These are phyloP conservation scores for Oscheius sp. DNA, from an alignment of 2,888 invertebrate species.

Conservation along the genomic window DNA sequence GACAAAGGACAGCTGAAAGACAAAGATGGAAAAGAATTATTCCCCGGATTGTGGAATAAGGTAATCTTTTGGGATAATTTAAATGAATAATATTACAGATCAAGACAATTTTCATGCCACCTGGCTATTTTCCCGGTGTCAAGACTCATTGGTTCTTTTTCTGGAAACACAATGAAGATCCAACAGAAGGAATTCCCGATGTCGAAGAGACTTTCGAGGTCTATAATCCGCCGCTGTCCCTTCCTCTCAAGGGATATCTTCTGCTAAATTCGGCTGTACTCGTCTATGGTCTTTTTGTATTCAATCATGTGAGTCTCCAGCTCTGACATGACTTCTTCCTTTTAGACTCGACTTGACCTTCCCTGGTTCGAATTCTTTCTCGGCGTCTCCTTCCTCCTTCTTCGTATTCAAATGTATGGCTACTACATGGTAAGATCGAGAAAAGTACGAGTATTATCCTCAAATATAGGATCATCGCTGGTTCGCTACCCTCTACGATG, in stretches of 20 bases:
- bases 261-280: conserved; percentile 5
- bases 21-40: conserved; percentile 73
- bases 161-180: conserved; percentile 79
- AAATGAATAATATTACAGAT: conserved; percentile 70
- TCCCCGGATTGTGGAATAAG: conserved; percentile 75
- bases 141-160: conserved; percentile 46
- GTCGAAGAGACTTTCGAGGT: conserved; percentile 71
- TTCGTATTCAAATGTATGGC: conserved; percentile 22
- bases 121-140: conserved; percentile 85
- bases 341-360: background rate
- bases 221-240: conserved; percentile 16
- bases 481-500: conserved; percentile 16
- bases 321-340: background rate
- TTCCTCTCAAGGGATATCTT: conserved; percentile 11
- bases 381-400: background rate
- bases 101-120: conserved; percentile 83
- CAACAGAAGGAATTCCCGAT: conserved; percentile 83
- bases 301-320: background rate
- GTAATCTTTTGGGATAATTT: background rate
- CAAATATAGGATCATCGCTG: conserved; percentile 22
- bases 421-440: no score
- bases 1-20: conserved; percentile 79
- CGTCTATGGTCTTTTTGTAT: background rate
- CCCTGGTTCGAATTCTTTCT: conserved; percentile 1
- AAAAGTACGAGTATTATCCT: no score